Evolutionary conservation across 2,797 vertebrate genomes (phyloP), one percentile per base, ranked within the genome.

Genomic region (Tiaroga cobitis): DNA sequence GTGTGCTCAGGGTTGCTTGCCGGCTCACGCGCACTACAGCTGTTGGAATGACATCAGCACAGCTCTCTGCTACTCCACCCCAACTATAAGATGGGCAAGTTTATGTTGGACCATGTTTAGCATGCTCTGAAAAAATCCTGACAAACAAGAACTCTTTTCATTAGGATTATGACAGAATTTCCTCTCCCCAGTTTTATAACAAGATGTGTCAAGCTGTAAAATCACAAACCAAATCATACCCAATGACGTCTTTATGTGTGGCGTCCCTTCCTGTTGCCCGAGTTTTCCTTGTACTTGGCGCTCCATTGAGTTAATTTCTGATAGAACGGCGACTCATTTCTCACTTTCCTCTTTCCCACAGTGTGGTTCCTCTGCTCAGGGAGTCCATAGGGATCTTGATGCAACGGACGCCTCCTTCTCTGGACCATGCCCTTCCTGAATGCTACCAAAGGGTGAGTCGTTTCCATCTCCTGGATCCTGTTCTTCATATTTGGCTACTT

Each of bases 311-410:
- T 70, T 56, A 1, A 56, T 19, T 61, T 83, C 61, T 70, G 46
- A 81, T 34, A 70, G 32, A 81, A 81, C 8, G 16, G 6, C 41
- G 16, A 61, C 72, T 77, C 16, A 49, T 82, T 65, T 78, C 56
- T 32, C 24, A 54, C 21, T 18, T 82, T n/a, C 51, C 51, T 86
- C 72, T 90, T 78, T 34, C 16, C 90, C 89, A 46, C 91, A 99
- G 98, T 82, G 98, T 99, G 90, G 96, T 99, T 90, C 98, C 98
- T 6, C 94, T 99, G 89, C 91, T 99, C 88, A 97, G 88, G 91
- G 96, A 99, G 84, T 99, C 98, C 68, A 96, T 99, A 75, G 97
- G 97, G 63, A 99, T 99, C 93, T 91, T 99, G 92, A 99, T 99
- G 98, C 98, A 99, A 92, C 94, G 98, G 82, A 99, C 98, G 9